Conservation (phyloP, 2,797 vertebrate genomes). For the Enteromius afrohamiltoni region DNA sequence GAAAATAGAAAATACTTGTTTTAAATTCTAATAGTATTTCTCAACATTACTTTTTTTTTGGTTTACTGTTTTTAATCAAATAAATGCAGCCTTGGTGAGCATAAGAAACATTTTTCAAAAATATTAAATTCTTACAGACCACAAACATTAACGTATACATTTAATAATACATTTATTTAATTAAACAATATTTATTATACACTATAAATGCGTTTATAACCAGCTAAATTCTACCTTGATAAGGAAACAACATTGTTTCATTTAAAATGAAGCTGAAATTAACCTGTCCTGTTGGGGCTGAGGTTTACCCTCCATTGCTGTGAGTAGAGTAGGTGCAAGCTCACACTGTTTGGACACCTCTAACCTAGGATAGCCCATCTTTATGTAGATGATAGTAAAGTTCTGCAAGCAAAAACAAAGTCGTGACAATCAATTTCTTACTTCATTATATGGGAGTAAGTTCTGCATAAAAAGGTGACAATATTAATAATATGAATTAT, state of each 20-base stretch:
- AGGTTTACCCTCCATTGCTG: slow-evolving; percentile 97
- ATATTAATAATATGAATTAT: background rate
- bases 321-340: slow-evolving; percentile 93
- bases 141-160: background rate
- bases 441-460: background rate
- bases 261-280: slow-evolving; percentile 42
- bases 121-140: background rate
- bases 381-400: slow-evolving; percentile 99
- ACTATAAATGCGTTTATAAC: background rate
- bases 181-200: background rate
- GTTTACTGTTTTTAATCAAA: background rate
- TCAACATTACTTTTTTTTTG: too few species aligned
- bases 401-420: slow-evolving; percentile 77
- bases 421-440: background rate
- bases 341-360: slow-evolving; percentile 96
- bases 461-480: background rate
- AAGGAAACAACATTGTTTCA: background rate
- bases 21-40: background rate
- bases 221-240: background rate
- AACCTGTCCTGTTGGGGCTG: slow-evolving; percentile 98
- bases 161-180: background rate
- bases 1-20: background rate
- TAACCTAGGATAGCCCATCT: slow-evolving; percentile 97
- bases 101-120: background rate
- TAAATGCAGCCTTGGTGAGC: background rate